Percentiles rank a stretch among this genome's conserved stretches.
Evolutionary conservation across 2,113 vertebrate genomes (phyloP).

Genomic region (Pedetes capensis): DNA sequence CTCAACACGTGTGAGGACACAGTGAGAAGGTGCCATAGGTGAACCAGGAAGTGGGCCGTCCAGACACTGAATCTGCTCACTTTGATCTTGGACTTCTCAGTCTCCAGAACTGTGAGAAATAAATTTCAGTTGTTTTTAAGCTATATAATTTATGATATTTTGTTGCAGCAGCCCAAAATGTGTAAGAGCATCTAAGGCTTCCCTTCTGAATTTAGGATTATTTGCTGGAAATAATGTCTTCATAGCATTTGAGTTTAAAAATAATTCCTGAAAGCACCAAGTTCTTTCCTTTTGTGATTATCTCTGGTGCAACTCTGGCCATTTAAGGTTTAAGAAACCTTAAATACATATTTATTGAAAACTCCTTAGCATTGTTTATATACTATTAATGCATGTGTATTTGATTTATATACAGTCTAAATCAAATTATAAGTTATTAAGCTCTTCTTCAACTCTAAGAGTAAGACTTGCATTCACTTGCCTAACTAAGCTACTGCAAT

Average conservation of each 20-base stretch:
- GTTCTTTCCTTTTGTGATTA: neutral
- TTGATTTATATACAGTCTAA: neutral
- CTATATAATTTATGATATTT: neutral
- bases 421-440: neutral
- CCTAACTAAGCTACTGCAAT: neutral
- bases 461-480: neutral
- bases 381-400: neutral
- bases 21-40: neutral
- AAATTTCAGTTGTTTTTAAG: neutral
- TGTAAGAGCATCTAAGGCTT: neutral
- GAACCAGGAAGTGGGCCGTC: neutral
- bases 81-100: neutral
- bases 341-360: neutral
- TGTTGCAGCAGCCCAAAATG: neutral
- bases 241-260: neutral
- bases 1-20: neutral
- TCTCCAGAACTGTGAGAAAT: neutral
- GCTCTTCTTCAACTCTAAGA: neutral
- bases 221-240: conserved; percentile 42
- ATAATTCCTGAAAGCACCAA: neutral
- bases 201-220: conserved; percentile 47
- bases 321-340: neutral
- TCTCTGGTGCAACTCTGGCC: neutral
- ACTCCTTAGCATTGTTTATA: neutral
- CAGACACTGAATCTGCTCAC: too few relatives aligned